These are phyloP conservation scores for Kryptopterus vitreolus DNA, from an alignment of 2,797 vertebrate genomes.

Conservation along the genomic window DNA sequence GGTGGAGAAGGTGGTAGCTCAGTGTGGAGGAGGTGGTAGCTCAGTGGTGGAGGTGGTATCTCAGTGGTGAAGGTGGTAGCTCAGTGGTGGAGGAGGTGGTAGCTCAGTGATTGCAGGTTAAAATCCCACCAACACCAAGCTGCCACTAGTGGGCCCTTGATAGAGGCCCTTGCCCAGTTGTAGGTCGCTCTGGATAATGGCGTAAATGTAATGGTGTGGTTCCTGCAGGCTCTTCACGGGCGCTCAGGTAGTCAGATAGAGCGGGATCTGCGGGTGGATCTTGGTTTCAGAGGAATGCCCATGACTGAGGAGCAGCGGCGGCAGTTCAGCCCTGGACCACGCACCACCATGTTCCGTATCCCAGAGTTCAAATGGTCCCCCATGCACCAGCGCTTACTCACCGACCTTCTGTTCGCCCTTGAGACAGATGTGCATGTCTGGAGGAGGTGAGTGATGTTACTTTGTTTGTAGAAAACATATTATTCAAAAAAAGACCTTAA, in stretches of 20 bases:
- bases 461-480: not conserved
- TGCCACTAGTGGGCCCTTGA: too few relatives aligned
- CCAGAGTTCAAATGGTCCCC: conserved; percentile 99
- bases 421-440: conserved; percentile 98
- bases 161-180: too few relatives aligned
- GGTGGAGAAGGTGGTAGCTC: too few relatives aligned
- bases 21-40: too few relatives aligned
- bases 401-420: conserved; percentile 94
- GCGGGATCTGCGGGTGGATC: conserved; percentile 90
- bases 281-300: conserved; percentile 96
- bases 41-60: too few relatives aligned
- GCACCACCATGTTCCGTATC: conserved; percentile 99
- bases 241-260: conserved; percentile 86
- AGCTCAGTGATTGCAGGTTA: too few relatives aligned
- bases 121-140: too few relatives aligned
- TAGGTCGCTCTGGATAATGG: too few relatives aligned
- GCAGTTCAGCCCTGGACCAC: conserved; percentile 96
- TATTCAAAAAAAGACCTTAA: not conserved
- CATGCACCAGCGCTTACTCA: conserved; percentile 96
- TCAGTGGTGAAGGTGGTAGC: too few relatives aligned
- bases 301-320: conserved; percentile 96
- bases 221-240: conserved; percentile 81
- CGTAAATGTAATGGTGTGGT: too few relatives aligned
- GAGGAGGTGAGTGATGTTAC: conserved; percentile 82
- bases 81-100: too few relatives aligned